A percentile compares a stretch with the other conserved stretches of the same genome.
Evolutionary conservation across 30 jellyfish, hydroid and myxozoan genomes (phyloP).

Genomic region (Nemopilema nomurai): DNA sequence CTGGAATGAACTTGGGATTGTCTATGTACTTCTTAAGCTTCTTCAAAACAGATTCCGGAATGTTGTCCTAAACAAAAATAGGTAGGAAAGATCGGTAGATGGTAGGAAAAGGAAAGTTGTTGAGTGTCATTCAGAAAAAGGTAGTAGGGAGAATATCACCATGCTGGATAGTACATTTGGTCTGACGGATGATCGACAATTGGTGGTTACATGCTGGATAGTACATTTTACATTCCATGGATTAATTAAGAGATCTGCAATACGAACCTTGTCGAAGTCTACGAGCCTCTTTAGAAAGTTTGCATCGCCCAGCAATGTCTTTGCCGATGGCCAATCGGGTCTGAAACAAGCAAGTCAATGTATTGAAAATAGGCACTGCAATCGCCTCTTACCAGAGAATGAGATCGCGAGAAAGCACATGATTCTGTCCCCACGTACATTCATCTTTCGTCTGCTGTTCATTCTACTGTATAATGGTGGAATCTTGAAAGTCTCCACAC

Average conservation of each 20-base stretch:
- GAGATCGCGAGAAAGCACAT: neutral
- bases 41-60: constrained; percentile 77
- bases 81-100: neutral
- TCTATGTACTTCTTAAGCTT: constrained; percentile 86
- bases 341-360: constrained; percentile 16
- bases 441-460: too few relatives aligned
- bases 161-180: too few relatives aligned
- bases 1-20: constrained; percentile 84
- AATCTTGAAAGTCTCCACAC: too few relatives aligned
- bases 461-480: too few relatives aligned
- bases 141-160: too few relatives aligned
- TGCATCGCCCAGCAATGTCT: constrained; percentile 74
- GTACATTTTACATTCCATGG: too few relatives aligned
- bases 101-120: neutral
- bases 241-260: too few relatives aligned
- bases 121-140: too few relatives aligned
- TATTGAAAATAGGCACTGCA: neutral
- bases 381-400: neutral
- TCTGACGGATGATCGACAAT: too few relatives aligned
- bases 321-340: constrained; percentile 92
- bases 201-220: too few relatives aligned
- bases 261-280: constrained; percentile 88
- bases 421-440: too few relatives aligned
- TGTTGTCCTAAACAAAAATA: constrained; percentile 66
- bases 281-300: constrained; percentile 74